phyloP scores from a whole-genome alignment of 2,113 vertebrate genomes.

The Leptobrachium leishanense region DNA sequence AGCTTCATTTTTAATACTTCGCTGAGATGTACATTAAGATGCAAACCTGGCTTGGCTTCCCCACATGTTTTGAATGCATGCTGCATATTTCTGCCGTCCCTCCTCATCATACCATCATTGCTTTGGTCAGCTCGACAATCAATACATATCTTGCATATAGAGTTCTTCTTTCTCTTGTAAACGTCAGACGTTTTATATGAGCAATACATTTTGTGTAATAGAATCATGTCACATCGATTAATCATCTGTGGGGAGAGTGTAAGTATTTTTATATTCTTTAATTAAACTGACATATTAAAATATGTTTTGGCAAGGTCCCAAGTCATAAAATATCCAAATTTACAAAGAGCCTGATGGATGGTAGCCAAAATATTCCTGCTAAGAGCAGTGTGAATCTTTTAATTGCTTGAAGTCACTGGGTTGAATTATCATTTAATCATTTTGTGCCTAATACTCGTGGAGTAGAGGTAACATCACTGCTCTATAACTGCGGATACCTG shows the following conservation, averaged over 20 bases:
- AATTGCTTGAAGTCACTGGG: background rate
- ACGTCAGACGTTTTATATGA: background rate
- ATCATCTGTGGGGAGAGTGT: background rate
- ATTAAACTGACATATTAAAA: slow-evolving; percentile 27
- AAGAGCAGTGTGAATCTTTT: background rate
- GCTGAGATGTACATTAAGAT: no score
- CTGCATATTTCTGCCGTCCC: no score
- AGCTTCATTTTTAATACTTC: no score
- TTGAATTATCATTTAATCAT: background rate
- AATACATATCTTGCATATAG: no score
- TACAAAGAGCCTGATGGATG: slow-evolving; percentile 7
- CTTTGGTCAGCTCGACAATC: no score
- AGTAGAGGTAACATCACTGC: no score
- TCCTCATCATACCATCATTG: no score
- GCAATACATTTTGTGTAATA: background rate
- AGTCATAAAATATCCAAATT: slow-evolving; percentile 9
- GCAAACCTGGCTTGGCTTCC: no score
- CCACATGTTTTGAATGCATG: no score
- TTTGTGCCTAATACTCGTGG: no score
- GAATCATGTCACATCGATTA: background rate
- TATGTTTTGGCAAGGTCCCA: slow-evolving; percentile 35
- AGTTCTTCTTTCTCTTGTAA: no score
- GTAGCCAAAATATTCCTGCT: background rate
- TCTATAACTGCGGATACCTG: no score
- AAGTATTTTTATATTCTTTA: slow-evolving; percentile 15